A percentile compares a stretch with the other conserved stretches of the same genome.
These are phyloP conservation scores for Oreohelix idahoensis DNA, from an alignment of 1,140 invertebrate species.

Conservation along the genomic window DNA sequence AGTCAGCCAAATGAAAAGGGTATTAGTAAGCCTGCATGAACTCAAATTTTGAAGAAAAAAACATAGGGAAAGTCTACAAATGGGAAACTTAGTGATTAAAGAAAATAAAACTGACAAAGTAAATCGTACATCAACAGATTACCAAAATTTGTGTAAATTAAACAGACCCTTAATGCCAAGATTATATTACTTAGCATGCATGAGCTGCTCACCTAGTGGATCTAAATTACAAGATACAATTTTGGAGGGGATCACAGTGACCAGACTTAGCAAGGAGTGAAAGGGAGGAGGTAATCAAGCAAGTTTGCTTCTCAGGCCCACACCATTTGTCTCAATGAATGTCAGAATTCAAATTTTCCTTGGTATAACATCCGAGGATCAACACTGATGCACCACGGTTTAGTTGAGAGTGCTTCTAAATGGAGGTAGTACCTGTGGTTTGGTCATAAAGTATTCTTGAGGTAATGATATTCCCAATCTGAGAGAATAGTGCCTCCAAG, in stretches of 20 bases:
- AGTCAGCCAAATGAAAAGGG: slow-evolving; percentile 34
- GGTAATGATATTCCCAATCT: slow-evolving; percentile 97
- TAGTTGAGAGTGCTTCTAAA: neutral
- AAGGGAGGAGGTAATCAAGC: neutral
- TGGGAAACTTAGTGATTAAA: neutral
- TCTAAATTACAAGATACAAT: slow-evolving; percentile 7
- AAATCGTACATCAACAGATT: neutral
- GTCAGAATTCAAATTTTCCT: neutral
- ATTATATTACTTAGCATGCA: slow-evolving; percentile 24
- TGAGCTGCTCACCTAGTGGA: neutral
- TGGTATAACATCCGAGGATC: slow-evolving; percentile 4
- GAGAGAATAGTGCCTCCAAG: slow-evolving; percentile 94
- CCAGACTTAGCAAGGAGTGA: slow-evolving; percentile 8
- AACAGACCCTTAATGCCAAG: neutral
- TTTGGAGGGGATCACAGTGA: neutral
- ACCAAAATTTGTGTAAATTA: neutral
- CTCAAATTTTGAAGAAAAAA: neutral
- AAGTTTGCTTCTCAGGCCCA: slow-evolving; percentile 38
- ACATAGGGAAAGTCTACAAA: neutral
- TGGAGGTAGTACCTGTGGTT: slow-evolving; percentile 83
- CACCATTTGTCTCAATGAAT: slow-evolving; percentile 31
- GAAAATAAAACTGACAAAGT: slow-evolving; percentile 6
- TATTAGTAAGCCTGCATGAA: slow-evolving; percentile 36
- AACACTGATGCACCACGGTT: slow-evolving; percentile 14
- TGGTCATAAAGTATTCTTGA: slow-evolving; percentile 98